These are phyloP conservation scores for Ambastaia sidthimunki DNA, from an alignment of 2,797 vertebrate species.

Conservation along the genomic window DNA sequence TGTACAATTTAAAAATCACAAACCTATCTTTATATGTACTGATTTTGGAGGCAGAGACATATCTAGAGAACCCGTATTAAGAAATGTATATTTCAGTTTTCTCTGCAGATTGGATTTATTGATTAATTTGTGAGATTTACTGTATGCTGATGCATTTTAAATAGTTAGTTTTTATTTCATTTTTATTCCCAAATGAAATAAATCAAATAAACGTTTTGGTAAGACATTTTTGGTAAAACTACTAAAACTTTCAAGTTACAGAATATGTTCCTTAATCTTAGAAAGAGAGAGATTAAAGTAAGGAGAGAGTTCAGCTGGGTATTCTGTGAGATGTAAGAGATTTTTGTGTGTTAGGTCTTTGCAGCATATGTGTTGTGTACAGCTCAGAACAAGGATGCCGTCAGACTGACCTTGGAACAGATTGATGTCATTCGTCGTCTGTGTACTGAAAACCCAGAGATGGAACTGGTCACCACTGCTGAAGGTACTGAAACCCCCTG, in stretches of 20 bases:
- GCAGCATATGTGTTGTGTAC: constrained; percentile 87
- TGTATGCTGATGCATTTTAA: too few species aligned
- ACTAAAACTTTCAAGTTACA: background rate
- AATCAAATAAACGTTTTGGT: too few species aligned
- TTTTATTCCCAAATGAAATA: background rate
- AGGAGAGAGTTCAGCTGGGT: background rate
- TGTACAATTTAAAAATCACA: background rate
- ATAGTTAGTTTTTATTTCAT: background rate
- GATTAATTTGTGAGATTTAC: too few species aligned
- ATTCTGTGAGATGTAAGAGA: background rate
- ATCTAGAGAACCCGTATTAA: too few species aligned
- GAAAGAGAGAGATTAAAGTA: too few species aligned
- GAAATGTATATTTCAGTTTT: too few species aligned
- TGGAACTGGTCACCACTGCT: constrained; percentile 82
- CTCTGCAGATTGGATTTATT: too few species aligned
- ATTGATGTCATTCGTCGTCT: constrained; percentile 87
- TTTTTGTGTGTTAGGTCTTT: constrained; percentile 83
- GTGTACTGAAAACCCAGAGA: constrained; percentile 82
- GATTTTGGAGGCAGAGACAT: too few species aligned
- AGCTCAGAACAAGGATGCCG: constrained; percentile 88
- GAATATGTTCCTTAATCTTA: too few species aligned
- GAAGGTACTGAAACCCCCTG: constrained; percentile 72
- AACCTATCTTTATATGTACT: background rate
- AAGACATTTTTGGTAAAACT: too few species aligned
- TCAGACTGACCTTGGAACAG: constrained; percentile 92